Conservation (phyloP, 35 echinoderm and acorn worm species). For the Chiridota heheva region DNA sequence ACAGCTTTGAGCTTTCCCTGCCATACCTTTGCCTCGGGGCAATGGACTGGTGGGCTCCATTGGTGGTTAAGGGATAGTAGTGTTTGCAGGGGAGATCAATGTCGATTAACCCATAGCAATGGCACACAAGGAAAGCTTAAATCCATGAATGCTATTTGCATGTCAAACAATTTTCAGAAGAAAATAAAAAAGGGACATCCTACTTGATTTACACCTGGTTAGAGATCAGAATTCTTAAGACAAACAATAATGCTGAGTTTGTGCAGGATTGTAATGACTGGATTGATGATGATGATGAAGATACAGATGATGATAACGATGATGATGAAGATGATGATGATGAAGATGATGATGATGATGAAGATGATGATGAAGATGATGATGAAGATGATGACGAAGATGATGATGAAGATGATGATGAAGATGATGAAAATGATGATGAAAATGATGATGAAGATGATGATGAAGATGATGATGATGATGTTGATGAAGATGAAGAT, state of each 20-base stretch:
- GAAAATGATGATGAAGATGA: not conserved
- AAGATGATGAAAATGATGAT: constrained; percentile 2
- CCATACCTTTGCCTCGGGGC: no score
- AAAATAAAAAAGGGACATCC: no score
- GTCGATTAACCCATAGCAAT: not conserved
- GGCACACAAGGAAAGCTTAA: not conserved
- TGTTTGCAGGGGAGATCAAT: not conserved
- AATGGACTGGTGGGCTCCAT: no score
- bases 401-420: constrained; percentile 5
- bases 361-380: constrained; percentile 1
- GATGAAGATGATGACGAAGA: not conserved
- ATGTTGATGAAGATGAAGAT: not conserved
- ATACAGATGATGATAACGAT: not conserved
- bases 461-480: constrained; percentile 19
- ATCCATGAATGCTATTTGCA: not conserved
- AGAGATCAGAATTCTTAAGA: no score
- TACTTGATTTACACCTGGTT: no score
- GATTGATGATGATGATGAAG: no score
- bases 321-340: not conserved
- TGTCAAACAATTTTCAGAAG: no score
- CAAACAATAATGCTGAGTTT: no score
- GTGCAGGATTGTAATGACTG: no score
- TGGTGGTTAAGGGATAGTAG: no score
- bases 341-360: constrained; percentile 1
- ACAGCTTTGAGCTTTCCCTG: no score